Percentiles rank a stretch among this genome's conserved stretches.
phyloP scores from a whole-genome alignment of 2,888 invertebrate genomes.

The Eilema sororculum region DNA sequence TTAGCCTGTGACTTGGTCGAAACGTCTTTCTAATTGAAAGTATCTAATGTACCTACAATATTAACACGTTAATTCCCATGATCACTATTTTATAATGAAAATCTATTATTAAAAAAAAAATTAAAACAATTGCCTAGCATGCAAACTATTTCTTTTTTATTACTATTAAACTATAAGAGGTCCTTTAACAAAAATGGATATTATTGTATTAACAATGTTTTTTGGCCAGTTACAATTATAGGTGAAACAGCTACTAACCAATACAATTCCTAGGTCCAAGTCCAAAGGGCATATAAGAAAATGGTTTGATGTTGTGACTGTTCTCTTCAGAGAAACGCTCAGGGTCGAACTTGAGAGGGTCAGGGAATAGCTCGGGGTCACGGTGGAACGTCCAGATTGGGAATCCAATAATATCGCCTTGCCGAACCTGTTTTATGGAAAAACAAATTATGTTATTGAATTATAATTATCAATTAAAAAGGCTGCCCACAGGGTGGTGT shows the following conservation, averaged over 20 bases:
- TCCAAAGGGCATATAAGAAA: slow-evolving; percentile 81
- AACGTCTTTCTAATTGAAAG: too few relatives aligned
- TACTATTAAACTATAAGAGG: background rate
- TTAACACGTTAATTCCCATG: too few relatives aligned
- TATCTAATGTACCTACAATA: too few relatives aligned
- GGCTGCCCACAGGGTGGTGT: too few relatives aligned
- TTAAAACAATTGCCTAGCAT: too few relatives aligned
- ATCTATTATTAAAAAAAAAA: too few relatives aligned
- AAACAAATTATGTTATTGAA: background rate
- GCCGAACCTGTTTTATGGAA: slow-evolving; percentile 14
- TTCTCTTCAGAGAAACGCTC: slow-evolving; percentile 86
- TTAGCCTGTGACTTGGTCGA: too few relatives aligned
- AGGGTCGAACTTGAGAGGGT: slow-evolving; percentile 86
- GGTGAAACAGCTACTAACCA: slow-evolving; percentile 57
- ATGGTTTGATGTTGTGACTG: slow-evolving; percentile 65
- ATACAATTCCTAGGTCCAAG: slow-evolving; percentile 87
- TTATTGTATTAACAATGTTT: too few relatives aligned
- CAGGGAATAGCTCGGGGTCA: slow-evolving; percentile 78
- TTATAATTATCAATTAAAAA: too few relatives aligned
- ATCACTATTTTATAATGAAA: too few relatives aligned
- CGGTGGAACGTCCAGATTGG: slow-evolving; percentile 77
- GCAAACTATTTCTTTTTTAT: background rate
- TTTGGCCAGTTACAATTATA: background rate
- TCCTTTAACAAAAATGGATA: too few relatives aligned
- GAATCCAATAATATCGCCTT: slow-evolving; percentile 41